phyloP scores from a whole-genome alignment of 2,113 vertebrate species.

The Glaucomys volans region DNA sequence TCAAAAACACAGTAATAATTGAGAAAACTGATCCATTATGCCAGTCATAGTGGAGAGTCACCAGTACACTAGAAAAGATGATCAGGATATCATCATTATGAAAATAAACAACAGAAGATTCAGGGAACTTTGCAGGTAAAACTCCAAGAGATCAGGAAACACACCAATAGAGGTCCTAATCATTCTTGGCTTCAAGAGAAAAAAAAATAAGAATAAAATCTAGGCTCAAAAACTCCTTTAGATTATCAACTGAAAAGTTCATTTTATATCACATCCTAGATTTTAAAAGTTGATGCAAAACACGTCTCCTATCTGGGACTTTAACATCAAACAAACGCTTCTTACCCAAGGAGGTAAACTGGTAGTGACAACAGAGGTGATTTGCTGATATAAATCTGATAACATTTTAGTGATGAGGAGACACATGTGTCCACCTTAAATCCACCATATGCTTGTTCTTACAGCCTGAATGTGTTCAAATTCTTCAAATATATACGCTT shows the following conservation, averaged over 20 bases:
- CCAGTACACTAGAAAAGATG: not conserved
- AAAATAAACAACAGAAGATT: not conserved
- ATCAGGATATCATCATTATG: not conserved
- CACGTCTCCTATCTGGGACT: not conserved
- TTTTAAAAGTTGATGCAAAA: not conserved
- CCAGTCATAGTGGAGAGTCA: not conserved
- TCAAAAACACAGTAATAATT: not conserved
- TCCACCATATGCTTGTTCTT: constrained; percentile 26
- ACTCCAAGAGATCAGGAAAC: not conserved
- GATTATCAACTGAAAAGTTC: not conserved
- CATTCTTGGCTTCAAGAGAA: not conserved
- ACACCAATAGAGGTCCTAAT: not conserved
- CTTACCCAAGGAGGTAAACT: not conserved
- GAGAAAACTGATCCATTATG: not conserved
- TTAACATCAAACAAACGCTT: not conserved
- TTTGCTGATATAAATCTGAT: constrained; percentile 6
- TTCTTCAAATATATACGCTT: not conserved
- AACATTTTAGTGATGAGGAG: not conserved
- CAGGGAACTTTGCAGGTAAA: not conserved
- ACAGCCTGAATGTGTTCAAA: not conserved
- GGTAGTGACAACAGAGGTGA: not conserved
- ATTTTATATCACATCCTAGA: not conserved
- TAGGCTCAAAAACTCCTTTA: not conserved
- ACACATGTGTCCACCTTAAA: not conserved
- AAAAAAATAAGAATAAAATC: not conserved